Evolutionary conservation across 2,888 invertebrate species (phyloP), one percentile per base, ranked within the genome.

Genomic region (Andrena camellia): DNA sequence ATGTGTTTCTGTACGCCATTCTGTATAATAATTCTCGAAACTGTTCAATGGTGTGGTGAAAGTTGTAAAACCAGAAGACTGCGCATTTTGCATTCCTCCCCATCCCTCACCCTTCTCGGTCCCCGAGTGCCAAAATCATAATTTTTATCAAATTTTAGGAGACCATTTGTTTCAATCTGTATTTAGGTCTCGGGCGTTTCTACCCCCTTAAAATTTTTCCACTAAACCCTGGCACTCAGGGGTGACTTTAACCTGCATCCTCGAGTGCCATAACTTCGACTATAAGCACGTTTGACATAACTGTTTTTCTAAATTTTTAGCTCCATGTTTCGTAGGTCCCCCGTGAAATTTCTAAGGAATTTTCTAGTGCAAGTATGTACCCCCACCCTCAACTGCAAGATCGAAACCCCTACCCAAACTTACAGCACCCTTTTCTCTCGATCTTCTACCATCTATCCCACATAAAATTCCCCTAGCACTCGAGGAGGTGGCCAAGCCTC

Each of bases 11-110:
- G 13, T 42, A 42, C 3, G 13, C 42, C 13, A 42, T 42, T 42
- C 42, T 4, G 42, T 13, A 4, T 42, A 42, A 17, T 42, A 42
- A 17, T 42, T 42, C 42, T 42, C 17, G 17, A 42, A 17, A 17
- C 5, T 5, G 17, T 42, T 42, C 42, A 42, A 42, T 42, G 42
- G 42, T 42, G n/a, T 2, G 29, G 6, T 60, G n/a, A 35, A 63
- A 1, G 20, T 29, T 13, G 6, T 1, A n/a, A 26, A 69, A 59
- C 57, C 57, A 42, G 26, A 42, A 69, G 52, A 70, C 70, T 70
- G 70, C 70, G 48, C 70, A 26, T 57, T 57, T 57, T 57, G 57
- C 57, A 57, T 8, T 10, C 10, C 23, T 13, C 7, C 26, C 10
- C 20, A 57, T 0, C 42, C 42, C 42, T 42, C 33, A 23, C 23